A percentile compares a stretch with the other conserved stretches of the same genome.
Evolutionary conservation across 1,140 invertebrate genomes (phyloP).

Genomic region (Acromyrmex charruanus): DNA sequence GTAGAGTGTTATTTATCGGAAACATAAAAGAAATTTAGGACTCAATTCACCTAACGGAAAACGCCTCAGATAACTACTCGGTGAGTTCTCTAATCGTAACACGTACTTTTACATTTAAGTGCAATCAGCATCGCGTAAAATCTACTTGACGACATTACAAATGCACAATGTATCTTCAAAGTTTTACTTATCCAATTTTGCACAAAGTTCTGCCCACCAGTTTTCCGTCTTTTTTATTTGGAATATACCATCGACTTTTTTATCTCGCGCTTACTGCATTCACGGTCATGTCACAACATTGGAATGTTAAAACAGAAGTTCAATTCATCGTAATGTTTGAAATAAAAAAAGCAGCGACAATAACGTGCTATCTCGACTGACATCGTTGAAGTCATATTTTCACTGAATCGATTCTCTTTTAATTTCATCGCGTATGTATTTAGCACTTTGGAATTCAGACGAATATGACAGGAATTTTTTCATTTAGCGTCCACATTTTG

Average conservation of each 20-base stretch:
- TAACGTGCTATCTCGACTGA: not conserved
- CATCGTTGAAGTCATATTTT: not conserved
- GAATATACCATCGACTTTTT: constrained; percentile 19
- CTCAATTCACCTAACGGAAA: not conserved
- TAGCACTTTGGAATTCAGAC: not conserved
- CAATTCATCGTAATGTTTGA: not conserved
- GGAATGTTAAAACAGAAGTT: constrained; percentile 24
- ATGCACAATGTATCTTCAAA: not conserved
- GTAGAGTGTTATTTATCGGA: constrained; percentile 19
- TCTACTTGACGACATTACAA: constrained; percentile 33
- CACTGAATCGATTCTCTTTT: constrained; percentile 24
- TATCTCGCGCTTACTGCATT: not conserved
- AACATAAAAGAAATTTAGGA: constrained; percentile 45
- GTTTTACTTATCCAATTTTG: constrained; percentile 27
- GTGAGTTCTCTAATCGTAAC: constrained; percentile 37
- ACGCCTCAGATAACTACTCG: constrained; percentile 6
- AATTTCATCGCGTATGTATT: not conserved
- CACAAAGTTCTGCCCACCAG: not conserved
- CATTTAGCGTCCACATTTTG: constrained; percentile 4
- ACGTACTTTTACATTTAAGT: constrained; percentile 17
- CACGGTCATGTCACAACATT: not conserved
- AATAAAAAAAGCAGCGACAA: not conserved
- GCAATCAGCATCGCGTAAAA: constrained; percentile 44
- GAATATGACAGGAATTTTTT: constrained; percentile 8
- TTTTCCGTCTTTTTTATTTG: constrained; percentile 15